A percentile compares a stretch with the other conserved stretches of the same genome.
phyloP scores from a whole-genome alignment of 2,113 vertebrate genomes.

The Guaruba guarouba region DNA sequence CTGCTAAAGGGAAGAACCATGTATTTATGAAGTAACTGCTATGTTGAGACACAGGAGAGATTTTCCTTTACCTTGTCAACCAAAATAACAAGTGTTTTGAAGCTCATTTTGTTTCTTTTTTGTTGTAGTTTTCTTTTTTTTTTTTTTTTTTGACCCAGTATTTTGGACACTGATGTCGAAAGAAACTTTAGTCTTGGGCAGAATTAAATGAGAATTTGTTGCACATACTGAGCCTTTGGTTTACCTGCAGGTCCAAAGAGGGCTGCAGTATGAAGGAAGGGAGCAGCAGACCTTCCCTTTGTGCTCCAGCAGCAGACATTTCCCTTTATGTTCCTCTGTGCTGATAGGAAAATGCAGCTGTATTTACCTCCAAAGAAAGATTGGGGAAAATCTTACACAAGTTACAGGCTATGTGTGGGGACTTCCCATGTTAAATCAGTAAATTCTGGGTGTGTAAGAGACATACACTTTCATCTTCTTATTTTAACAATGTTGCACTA shows the following conservation, averaged over 20 bases:
- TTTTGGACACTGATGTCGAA: neutral
- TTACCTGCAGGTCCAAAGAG: neutral
- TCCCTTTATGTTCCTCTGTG: neutral
- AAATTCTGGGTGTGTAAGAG: neutral
- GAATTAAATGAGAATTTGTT: neutral
- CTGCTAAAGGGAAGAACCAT: neutral
- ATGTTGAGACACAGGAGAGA: neutral
- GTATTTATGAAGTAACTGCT: neutral
- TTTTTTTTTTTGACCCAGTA: too few relatives aligned
- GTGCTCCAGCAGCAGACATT: neutral
- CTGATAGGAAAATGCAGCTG: neutral
- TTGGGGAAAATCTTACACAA: neutral
- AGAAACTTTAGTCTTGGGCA: neutral
- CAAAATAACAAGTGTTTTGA: neutral
- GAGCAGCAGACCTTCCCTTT: neutral
- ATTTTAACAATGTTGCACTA: neutral
- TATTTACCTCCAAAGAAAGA: neutral
- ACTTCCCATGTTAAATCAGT: neutral
- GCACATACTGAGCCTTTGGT: neutral
- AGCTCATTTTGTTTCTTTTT: neutral
- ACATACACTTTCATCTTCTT: neutral
- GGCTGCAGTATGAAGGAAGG: neutral
- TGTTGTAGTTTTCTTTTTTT: neutral
- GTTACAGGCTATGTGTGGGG: neutral
- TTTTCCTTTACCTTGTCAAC: neutral